Base-by-base conservation (phyloP, 2,888 invertebrate species). In the Watsonalla binaria region DNA sequence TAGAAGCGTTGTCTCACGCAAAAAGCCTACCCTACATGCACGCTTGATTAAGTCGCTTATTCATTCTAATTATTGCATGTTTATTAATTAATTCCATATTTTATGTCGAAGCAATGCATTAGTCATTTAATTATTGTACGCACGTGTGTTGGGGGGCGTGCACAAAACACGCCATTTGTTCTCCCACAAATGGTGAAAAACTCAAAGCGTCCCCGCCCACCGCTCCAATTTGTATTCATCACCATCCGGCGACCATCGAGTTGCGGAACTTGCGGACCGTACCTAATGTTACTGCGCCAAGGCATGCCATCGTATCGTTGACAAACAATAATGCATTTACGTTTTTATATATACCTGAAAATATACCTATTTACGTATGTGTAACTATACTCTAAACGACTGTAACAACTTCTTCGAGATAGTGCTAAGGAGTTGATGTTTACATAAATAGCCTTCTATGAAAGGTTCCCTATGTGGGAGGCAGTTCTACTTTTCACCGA, bases 131-230 rank as follows among this genome's bases (percentile, higher is more conserved):
- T 80, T 71, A 74, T 60, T 69, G 64, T 67, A 58, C 70, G 75
- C 66, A 62, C 68, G 65, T 62, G 61, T 68, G 63, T 59, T 66
- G 54, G 68, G 72, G 74, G 81, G 80, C 74, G 83, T 72, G 70
- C 57, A 65, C 58, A 56, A 63, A 71, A 65, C 68, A 64, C 62
- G 72, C 74, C 79, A 76, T 78, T 80, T 80, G 77, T 80, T 75
- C 70, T 70, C 15, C 75, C 62, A 74, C 68, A 76, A 75, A 75
- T 71, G 66, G 75, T 64, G 66, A 76, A 80, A 84, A 83, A 83
- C 80, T 66, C 64, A 59, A 58, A 58, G 58, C 56, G 61, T 35
- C 58, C 55, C 61, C 53, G 70, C 68, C 58, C 62, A 61, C 58
- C 54, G 52, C 57, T 50, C 58, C 53, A 63, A 76, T 82, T 80